Base-by-base conservation (phyloP, 1,140 invertebrate species). In the Hirudo medicinalis region DNA sequence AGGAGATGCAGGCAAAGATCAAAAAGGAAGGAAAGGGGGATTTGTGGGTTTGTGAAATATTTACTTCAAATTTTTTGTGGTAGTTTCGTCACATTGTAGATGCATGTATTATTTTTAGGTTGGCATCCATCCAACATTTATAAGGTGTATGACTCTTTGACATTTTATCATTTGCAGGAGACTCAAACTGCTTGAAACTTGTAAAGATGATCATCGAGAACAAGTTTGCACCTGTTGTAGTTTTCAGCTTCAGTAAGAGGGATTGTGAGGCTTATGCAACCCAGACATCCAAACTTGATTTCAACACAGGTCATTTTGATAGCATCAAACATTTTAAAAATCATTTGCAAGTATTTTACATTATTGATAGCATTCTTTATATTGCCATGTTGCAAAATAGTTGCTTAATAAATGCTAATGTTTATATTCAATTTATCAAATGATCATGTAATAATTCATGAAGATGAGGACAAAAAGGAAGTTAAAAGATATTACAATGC, bases 171-270 rank as follows among this genome's bases (percentile, higher is more conserved):
- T 32, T 87, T 78, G 79, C 76, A 72, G 82, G 82, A 72, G 82
- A 86, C 63, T 88, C 90, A 0, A 94, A 94, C 77, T 96, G 95
- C 76, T 94, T 93, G 76, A 98, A 97, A 83, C 92, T 99, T 71
- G 89, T 99, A 6, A 95, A 97, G 82, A 97, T 98, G 90, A 94
- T 98, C 32, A 96, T 97, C 91, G 95, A 99, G 79, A 84, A 92
- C 63, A 92, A 94, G 79, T 93, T 98, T 83, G 91, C 94, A 0
- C 97, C 96, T 0, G 93, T 96, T 20, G 99, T 99, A 76, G 91
- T 97, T 70, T 99, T 99, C 83, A 97, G 94, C 78, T 99, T 99
- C 81, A 97, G 93, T 76, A 95, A 97, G 79, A 97, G 96, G 80
- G 95, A 99, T 75, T 99, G 97, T 79, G 96, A 99, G 82, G 80